Evolutionary conservation across 37 sponge, comb jelly and placozoan species (phyloP), one percentile per base, ranked within the genome.

Genomic region (Oopsacas minuta): DNA sequence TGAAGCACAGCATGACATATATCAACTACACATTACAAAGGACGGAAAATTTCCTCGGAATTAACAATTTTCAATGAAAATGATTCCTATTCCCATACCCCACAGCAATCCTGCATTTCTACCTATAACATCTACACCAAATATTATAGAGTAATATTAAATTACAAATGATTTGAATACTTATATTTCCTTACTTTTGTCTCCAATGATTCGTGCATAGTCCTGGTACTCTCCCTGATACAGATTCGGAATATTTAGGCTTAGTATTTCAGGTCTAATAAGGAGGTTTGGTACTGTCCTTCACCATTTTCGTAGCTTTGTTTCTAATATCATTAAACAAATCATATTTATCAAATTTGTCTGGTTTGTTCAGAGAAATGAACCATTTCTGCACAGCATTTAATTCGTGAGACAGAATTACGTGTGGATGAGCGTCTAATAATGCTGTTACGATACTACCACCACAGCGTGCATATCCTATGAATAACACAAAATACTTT

Each of bases 401-500:
- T n/a, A 61, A 34, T 12, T 90, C 91, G 35, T 88, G 88, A 35
- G 91, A 69, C 23, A 90, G 87, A 17, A 88, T 88, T 0, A 90
- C 82, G 36, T 90, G 38, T 23, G 91, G 91, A 52, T 90, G 91
- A 28, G 91, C 88, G 84, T 90, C 91, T 0, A 90, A 82, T 37
- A 90, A 37, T 36, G 86, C 83, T n/a, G 88, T 88, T 1, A 88
- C 34, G 25, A 90, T 88, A 37, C 88, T 90, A 82, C 88, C 88
- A 0, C 91, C 88, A 39, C 91, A 88, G 8, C 91, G 39, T 17
- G 88, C 86, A 81, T 90, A 86, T 0, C 91, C 91, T 49, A 90
- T 36, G 84, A 90, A 90, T 30, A 90, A 87, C 20, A 90, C 1
- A 52, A 90, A 90, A 0, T 39, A 23, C 0, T 90, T 23, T 5